phyloP scores from a whole-genome alignment of 2,888 invertebrate genomes.

The Papilio elwesi region DNA sequence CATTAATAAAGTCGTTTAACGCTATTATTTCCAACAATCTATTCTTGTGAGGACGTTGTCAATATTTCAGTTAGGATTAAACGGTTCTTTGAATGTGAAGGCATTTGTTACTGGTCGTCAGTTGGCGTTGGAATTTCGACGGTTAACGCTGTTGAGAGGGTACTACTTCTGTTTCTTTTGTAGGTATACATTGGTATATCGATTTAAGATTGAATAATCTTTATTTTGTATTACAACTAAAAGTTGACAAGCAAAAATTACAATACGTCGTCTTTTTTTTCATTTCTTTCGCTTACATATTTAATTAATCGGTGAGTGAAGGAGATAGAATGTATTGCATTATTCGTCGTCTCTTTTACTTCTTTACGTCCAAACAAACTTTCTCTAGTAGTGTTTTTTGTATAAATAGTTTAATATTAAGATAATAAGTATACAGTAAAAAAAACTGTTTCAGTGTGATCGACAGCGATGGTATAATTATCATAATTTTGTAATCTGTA shows the following conservation, averaged over 20 bases:
- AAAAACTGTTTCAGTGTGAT: not conserved
- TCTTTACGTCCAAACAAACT: not conserved
- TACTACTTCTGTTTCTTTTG: constrained; percentile 8
- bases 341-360: too few relatives aligned
- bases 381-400: not conserved
- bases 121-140: constrained; percentile 38
- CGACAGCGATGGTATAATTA: not conserved
- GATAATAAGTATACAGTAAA: not conserved
- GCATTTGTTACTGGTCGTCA: constrained; percentile 45
- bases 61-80: constrained; percentile 48
- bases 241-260: too few relatives aligned
- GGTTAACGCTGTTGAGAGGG: constrained; percentile 25
- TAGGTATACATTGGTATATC: not conserved
- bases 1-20: constrained; percentile 18
- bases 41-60: constrained; percentile 38
- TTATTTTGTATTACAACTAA: not conserved
- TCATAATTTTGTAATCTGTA: not conserved
- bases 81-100: constrained; percentile 43
- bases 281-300: too few relatives aligned
- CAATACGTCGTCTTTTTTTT: too few relatives aligned
- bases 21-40: constrained; percentile 2
- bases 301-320: too few relatives aligned
- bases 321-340: too few relatives aligned
- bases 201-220: not conserved
- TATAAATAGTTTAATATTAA: not conserved